Evolutionary conservation across 2,797 vertebrate genomes (phyloP).

Genomic region (Syndactyla subalaris): DNA sequence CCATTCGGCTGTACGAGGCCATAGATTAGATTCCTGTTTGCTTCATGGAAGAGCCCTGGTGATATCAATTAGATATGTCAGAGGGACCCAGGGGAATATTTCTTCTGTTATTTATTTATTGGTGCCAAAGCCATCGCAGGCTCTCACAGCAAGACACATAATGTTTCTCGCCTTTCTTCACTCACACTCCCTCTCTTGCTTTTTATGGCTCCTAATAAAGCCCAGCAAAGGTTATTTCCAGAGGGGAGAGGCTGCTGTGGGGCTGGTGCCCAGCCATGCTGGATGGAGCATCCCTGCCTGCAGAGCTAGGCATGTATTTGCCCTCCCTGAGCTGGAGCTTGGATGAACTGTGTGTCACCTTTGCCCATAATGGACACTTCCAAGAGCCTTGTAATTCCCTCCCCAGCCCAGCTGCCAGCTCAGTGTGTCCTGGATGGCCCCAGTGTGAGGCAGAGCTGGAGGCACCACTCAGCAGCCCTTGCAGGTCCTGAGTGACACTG

Average conservation of each 20-base stretch:
- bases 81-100: constrained; percentile 49
- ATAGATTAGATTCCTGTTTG: constrained; percentile 74
- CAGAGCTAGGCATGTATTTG: fast-evolving
- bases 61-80: constrained; percentile 70
- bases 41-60: constrained; percentile 62
- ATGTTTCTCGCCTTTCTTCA: constrained; percentile 14
- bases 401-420: not conserved
- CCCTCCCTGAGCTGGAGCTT: not conserved
- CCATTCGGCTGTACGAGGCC: constrained; percentile 62
- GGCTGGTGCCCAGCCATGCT: not conserved
- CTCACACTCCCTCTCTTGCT: constrained; percentile 16
- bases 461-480: not conserved
- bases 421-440: fast-evolving
- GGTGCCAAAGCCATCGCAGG: constrained; percentile 1
- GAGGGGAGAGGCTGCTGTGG: not conserved
- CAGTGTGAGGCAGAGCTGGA: not conserved
- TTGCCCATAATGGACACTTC: fast-evolving
- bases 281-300: not conserved
- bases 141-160: not conserved
- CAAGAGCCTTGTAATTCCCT: fast-evolving
- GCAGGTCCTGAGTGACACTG: fast-evolving
- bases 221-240: constrained; percentile 12
- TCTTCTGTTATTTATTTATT: constrained; percentile 59
- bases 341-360: fast-evolving
- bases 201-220: constrained; percentile 27